Evolutionary conservation across 2,888 invertebrate genomes (phyloP), one percentile per base, ranked within the genome.

Genomic region (Tigriopus californicus): DNA sequence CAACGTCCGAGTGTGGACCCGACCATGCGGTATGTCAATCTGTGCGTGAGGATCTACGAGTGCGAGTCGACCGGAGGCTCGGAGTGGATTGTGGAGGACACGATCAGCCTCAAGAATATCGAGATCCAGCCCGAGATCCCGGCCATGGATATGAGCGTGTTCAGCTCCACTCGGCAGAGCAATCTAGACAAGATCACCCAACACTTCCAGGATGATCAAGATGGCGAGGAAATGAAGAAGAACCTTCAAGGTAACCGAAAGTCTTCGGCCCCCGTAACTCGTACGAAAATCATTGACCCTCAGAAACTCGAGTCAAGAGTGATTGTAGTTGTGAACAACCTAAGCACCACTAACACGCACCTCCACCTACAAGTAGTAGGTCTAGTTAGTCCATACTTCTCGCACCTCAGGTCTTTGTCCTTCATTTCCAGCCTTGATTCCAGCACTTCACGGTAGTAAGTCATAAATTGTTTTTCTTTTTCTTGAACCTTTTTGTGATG

Each of bases 21-120:
- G 1, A 81, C 83, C 62, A 85, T 85, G 1, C 78, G 89, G 60
- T 90, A 84, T 70, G 87, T 90, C 24, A 89, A 90, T 70, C 75
- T 90, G 1, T 85, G 86, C 72, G 91, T 98, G 8, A 90, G 92
- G 49, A 94, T 98, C 64, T 97, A 94, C 73, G 98, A 98, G 71
- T 99, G 98, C 70, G 98, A 98, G 74, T 95, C 95, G 64, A 94
- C 94, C 6, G 98, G 92, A 54, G 95, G 79, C 11, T 76, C 77
- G 12, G 77, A 78, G 66, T 97, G 95, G 95, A 77, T 92, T 49
- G 74, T 92, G 12, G 95, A 97, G 70, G 95, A 97, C 66, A 90
- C 89, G 1, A 92, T 97, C 65, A 89, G 92, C 65, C 72, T 97
- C 66, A 83, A 87, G 69, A 92, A 94, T 69, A 89, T 94, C 62